Evolutionary conservation across 2,888 invertebrate genomes (phyloP), one percentile per base, ranked within the genome.

Genomic region (Idaea biselata): DNA sequence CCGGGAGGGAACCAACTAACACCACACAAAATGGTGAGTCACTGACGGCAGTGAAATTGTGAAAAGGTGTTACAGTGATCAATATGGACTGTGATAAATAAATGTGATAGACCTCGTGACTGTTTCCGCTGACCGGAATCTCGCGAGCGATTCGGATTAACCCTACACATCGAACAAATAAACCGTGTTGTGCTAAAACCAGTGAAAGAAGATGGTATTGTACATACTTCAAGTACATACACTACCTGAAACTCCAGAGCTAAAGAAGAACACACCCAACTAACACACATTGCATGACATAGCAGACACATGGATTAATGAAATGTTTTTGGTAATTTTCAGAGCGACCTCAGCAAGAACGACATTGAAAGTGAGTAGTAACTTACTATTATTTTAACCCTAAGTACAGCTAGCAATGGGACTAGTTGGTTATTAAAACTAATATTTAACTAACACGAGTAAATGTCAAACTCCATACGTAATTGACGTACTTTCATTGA

Each of bases 291-390:
- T 80, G 77, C 79, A 84, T 82, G 78, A 82, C 77, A 80, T 72
- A 70, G 68, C 72, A 68, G 68, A 77, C 76, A 81, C 77, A 82
- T 83, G 82, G 83, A 81, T 86, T 92, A 92, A 90, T 83, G 81
- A 83, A 85, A 84, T 88, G 64, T 88, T 88, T 92, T 91, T 93
- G 82, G 77, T 91, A 81, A 91, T 90, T 95, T 94, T 84, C 94
- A 97, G 97, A 96, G 96, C 93, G 96, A 97, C 94, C 95, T 97
- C 89, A 95, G 95, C 93, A 95, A 96, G 93, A 96, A 95, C 94
- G 97, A 97, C 91, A 90, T 97, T 91, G 97, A 97, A 94, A 96
- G 97, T 97, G 94, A 97, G 97, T 97, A 93, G 8, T 73, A n/a
- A n/a, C 53, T 64, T 55, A 71, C 65, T 32, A 57, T 60, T 57